Percentiles rank a stretch among this genome's conserved stretches.
phyloP scores from a whole-genome alignment of 2,113 vertebrate species.

The Oryzias curvinotus region DNA sequence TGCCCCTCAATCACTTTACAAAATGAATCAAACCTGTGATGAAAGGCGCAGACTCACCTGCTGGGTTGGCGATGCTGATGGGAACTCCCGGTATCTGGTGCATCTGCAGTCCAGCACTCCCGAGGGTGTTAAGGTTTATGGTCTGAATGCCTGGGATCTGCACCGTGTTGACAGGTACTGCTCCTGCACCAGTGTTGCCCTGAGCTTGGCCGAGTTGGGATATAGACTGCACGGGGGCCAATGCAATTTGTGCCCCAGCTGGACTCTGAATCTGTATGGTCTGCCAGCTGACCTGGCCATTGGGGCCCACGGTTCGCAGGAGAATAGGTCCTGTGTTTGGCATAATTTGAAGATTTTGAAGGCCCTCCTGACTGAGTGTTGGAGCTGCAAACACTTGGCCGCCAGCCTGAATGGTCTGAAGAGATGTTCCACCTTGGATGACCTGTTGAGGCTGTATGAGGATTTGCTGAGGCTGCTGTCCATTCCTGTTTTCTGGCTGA shows the following conservation, averaged over 20 bases:
- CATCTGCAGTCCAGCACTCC: slow-evolving; percentile 89
- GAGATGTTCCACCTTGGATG: slow-evolving; percentile 83
- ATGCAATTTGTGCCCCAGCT: slow-evolving; percentile 89
- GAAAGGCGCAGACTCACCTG: slow-evolving; percentile 78
- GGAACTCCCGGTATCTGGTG: slow-evolving; percentile 92
- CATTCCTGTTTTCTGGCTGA: slow-evolving; percentile 73
- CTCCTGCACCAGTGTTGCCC: slow-evolving; percentile 67
- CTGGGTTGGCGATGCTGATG: slow-evolving; percentile 83
- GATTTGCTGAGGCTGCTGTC: slow-evolving; percentile 80
- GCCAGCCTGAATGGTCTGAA: slow-evolving; percentile 86
- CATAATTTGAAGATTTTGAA: slow-evolving; percentile 95
- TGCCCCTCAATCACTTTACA: background rate
- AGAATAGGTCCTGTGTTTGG: slow-evolving; percentile 90
- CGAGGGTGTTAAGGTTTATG: slow-evolving; percentile 93
- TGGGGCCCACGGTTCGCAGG: slow-evolving; percentile 90
- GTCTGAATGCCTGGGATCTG: slow-evolving; percentile 95
- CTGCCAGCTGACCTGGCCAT: slow-evolving; percentile 97
- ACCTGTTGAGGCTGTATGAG: slow-evolving; percentile 86
- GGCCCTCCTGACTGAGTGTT: slow-evolving; percentile 88
- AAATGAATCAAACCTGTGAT: background rate
- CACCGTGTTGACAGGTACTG: slow-evolving; percentile 81
- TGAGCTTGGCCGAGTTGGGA: slow-evolving; percentile 83
- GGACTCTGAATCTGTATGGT: slow-evolving; percentile 95
- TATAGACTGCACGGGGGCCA: slow-evolving; percentile 89
- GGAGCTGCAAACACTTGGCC: slow-evolving; percentile 89